Percentiles rank a stretch among this genome's conserved stretches.
phyloP scores from a whole-genome alignment of 2,797 vertebrate genomes.

The Hippopotamyrus pictus region DNA sequence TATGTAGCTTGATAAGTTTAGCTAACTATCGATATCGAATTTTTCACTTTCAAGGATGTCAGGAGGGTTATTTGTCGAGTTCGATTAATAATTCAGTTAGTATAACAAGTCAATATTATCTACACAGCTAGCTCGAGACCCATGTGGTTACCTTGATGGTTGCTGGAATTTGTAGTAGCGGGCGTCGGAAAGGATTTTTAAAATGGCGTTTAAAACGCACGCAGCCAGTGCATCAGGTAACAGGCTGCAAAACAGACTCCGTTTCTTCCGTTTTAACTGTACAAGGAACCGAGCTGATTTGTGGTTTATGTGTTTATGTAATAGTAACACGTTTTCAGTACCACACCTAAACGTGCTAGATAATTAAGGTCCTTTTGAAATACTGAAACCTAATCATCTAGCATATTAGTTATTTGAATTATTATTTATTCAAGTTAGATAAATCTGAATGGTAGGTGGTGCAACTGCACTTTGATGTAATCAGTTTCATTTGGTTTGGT shows the following conservation, averaged over 20 bases:
- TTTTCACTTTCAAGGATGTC: not conserved
- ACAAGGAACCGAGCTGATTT: not conserved
- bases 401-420: not conserved
- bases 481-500: not conserved
- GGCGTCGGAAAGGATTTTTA: not conserved
- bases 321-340: not conserved
- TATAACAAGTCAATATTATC: not conserved
- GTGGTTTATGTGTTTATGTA: not conserved
- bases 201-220: not conserved
- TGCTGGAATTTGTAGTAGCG: not conserved
- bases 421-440: not conserved
- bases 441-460: not conserved
- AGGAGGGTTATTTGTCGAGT: not conserved
- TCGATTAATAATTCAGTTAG: not conserved
- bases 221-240: not conserved
- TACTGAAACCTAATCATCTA: not conserved
- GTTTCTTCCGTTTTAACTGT: not conserved
- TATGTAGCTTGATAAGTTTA: not conserved
- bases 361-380: not conserved
- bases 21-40: not conserved
- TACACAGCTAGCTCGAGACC: not conserved
- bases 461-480: not conserved
- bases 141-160: not conserved
- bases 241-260: not conserved
- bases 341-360: not conserved